Percentiles rank a stretch among this genome's conserved stretches.
These are phyloP conservation scores for Menidia beryllina DNA, from an alignment of 2,113 vertebrate genomes.

Conservation along the genomic window DNA sequence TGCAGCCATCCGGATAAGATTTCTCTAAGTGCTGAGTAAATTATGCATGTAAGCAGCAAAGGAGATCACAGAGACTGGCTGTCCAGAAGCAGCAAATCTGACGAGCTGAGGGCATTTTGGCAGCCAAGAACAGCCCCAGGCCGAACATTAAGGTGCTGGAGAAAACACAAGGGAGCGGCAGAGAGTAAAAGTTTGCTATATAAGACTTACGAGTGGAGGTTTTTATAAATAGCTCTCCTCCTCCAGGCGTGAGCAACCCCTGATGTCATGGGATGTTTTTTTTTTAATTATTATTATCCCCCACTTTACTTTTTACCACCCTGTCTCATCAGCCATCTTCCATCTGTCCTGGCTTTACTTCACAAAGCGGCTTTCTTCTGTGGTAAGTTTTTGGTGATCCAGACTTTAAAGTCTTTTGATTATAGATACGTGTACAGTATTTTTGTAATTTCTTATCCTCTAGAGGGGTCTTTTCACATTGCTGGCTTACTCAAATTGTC, in stretches of 20 bases:
- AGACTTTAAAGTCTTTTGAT: not conserved
- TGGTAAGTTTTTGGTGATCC: not conserved
- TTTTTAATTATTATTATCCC: too few relatives aligned
- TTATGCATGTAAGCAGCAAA: conserved; percentile 41
- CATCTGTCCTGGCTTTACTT: conserved; percentile 20
- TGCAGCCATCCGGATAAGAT: conserved; percentile 36
- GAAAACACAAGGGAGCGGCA: not conserved
- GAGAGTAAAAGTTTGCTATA: conserved; percentile 37
- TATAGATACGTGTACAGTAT: not conserved
- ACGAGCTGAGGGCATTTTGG: conserved; percentile 3
- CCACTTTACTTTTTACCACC: conserved; percentile 10
- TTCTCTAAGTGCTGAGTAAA: conserved; percentile 43
- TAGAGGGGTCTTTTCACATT: not conserved
- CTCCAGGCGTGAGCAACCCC: conserved; percentile 53
- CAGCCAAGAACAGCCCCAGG: conserved; percentile 3
- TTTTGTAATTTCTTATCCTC: conserved; percentile 3
- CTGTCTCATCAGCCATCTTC: conserved; percentile 20
- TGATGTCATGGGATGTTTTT: conserved; percentile 59
- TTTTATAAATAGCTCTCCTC: conserved; percentile 56
- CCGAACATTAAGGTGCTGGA: not conserved
- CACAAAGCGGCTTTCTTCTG: conserved; percentile 20
- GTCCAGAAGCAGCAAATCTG: conserved; percentile 8
- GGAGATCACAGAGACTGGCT: not conserved
- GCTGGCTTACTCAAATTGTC: too few relatives aligned
- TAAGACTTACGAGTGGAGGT: conserved; percentile 35